Evolutionary conservation across 1,140 invertebrate genomes (phyloP).

Genomic region (Xylocopa sonorina): DNA sequence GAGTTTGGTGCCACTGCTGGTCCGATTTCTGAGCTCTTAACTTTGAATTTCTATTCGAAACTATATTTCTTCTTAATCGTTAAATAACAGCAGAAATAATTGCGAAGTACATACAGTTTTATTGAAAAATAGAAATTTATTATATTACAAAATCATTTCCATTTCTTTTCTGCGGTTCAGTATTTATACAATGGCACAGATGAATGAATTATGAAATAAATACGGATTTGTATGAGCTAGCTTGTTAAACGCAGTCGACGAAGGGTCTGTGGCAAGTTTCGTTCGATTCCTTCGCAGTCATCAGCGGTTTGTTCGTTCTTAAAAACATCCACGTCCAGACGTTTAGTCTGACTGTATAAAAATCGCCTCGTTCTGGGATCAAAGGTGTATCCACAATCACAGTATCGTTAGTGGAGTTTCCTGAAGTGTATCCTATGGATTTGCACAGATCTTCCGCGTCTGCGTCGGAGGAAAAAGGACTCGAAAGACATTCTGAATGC

Average conservation of each 20-base stretch:
- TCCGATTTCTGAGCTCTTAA: no score
- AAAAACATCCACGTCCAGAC: slow-evolving; percentile 53
- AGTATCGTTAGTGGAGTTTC: slow-evolving; percentile 32
- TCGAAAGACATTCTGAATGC: slow-evolving; percentile 83
- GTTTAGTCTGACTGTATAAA: slow-evolving; percentile 70
- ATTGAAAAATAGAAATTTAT: background rate
- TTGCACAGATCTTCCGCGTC: slow-evolving; percentile 59
- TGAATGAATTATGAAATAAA: slow-evolving; percentile 14
- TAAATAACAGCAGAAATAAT: no score
- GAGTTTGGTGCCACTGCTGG: background rate
- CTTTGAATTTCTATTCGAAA: no score
- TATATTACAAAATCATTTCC: background rate
- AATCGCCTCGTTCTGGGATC: slow-evolving; percentile 60
- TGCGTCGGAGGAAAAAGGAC: slow-evolving; percentile 31
- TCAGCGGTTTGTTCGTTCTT: slow-evolving; percentile 60
- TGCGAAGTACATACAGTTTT: background rate
- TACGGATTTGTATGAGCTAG: background rate
- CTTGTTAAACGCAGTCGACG: slow-evolving; percentile 60
- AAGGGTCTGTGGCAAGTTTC: slow-evolving; percentile 66
- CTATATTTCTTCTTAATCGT: no score
- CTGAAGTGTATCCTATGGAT: slow-evolving; percentile 58
- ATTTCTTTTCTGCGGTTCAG: background rate
- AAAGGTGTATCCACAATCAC: slow-evolving; percentile 9
- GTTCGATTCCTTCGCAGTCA: slow-evolving; percentile 52
- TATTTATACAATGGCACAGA: background rate